phyloP scores from a whole-genome alignment of 2,797 vertebrate genomes.

The Enteromius trimaculatus region DNA sequence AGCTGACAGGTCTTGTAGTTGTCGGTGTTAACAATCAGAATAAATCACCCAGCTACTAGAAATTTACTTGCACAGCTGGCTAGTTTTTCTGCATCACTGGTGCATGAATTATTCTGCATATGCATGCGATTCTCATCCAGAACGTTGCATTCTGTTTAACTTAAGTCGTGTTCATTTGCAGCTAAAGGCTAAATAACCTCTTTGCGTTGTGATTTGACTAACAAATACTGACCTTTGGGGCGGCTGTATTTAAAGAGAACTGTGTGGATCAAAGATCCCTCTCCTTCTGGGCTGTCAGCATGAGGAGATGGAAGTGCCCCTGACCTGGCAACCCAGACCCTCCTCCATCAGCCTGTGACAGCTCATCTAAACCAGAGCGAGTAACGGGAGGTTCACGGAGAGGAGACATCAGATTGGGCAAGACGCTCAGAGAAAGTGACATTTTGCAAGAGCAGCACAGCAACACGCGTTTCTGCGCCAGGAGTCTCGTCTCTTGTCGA shows the following conservation, averaged over 20 bases:
- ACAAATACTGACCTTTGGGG: slow-evolving; percentile 65
- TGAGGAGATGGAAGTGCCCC: slow-evolving; percentile 32
- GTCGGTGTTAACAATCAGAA: neutral
- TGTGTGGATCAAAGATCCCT: slow-evolving; percentile 59
- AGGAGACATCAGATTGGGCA: neutral
- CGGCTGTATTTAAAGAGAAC: slow-evolving; percentile 46
- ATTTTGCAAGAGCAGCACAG: slow-evolving; percentile 43
- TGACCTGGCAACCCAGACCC: slow-evolving; percentile 47
- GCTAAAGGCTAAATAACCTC: slow-evolving; percentile 49
- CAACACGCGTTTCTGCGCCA: slow-evolving; percentile 33
- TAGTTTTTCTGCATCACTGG: slow-evolving; percentile 11
- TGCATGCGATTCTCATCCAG: slow-evolving; percentile 9
- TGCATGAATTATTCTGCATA: slow-evolving; percentile 8
- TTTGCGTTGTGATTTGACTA: slow-evolving; percentile 61
- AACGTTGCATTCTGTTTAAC: slow-evolving; percentile 30
- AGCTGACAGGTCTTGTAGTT: neutral
- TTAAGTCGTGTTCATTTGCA: slow-evolving; percentile 54
- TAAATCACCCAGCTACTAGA: neutral
- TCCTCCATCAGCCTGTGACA: slow-evolving; percentile 53
- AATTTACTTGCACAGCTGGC: neutral
- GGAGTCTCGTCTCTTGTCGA: slow-evolving; percentile 17
- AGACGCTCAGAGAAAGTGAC: slow-evolving; percentile 21
- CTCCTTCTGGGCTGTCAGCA: slow-evolving; percentile 52
- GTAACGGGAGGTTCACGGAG: slow-evolving; percentile 15
- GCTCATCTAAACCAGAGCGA: slow-evolving; percentile 46